phyloP scores from a whole-genome alignment of 2,113 vertebrate species.

The Arothron firmamentum region DNA sequence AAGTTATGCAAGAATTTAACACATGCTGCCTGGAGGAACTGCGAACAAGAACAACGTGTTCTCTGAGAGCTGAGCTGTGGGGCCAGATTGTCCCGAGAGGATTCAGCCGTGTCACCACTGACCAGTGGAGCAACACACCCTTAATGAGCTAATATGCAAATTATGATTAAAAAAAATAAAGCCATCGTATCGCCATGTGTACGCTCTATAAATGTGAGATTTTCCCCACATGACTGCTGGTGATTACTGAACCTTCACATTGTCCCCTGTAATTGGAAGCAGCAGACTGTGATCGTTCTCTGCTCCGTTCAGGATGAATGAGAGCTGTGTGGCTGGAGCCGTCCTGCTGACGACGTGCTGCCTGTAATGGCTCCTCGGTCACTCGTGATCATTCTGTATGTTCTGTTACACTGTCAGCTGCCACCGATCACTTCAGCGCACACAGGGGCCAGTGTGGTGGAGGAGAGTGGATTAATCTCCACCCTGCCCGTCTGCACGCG shows the following conservation, averaged over 20 bases:
- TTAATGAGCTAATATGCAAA: not conserved
- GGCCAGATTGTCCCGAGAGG: not conserved
- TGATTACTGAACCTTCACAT: slow-evolving; percentile 12
- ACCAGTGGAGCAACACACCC: not conserved
- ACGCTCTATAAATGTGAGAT: no score
- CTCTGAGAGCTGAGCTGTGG: slow-evolving; percentile 21
- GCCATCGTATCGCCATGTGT: no score
- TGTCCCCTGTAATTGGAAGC: slow-evolving; percentile 34
- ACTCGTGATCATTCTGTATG: not conserved
- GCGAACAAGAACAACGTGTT: slow-evolving; percentile 54
- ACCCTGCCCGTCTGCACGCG: slow-evolving; percentile 7
- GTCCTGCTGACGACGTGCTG: slow-evolving; percentile 44
- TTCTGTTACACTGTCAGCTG: slow-evolving; percentile 38
- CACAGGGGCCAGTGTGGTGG: slow-evolving; percentile 5
- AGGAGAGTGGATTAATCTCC: not conserved
- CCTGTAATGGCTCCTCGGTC: not conserved
- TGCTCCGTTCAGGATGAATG: slow-evolving; percentile 23
- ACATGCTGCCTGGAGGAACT: slow-evolving; percentile 33
- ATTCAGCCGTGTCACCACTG: not conserved
- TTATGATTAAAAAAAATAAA: not conserved
- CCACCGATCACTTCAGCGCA: slow-evolving; percentile 28
- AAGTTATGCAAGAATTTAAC: slow-evolving; percentile 31
- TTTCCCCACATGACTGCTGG: not conserved
- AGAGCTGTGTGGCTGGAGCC: slow-evolving; percentile 46
- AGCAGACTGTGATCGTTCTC: slow-evolving; percentile 27